Base-by-base conservation (phyloP, 2,797 vertebrate genomes). In the Spinus pinus region DNA sequence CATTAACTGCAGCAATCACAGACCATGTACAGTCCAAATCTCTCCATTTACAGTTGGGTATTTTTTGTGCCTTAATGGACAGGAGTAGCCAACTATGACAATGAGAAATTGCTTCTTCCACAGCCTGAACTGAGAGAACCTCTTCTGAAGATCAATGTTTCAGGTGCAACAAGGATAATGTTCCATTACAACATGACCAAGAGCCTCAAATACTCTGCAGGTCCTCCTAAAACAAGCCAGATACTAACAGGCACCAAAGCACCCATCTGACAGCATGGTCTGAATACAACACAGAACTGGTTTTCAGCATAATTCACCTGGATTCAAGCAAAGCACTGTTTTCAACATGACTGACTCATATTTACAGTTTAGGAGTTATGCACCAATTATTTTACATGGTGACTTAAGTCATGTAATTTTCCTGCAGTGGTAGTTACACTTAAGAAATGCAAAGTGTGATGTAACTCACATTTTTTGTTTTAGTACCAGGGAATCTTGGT, bases 301-400 rank as follows among this genome's bases (percentile, higher is more conserved):
- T 62, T 62, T 58, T 16, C 12, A 21, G 7, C 7, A 24, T 1
- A 31, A 7, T 9, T 53, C 39, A 33, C 11, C 25, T 35, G 7
- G 27, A 65, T 62, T 74, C 30, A 46, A 49, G 31, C 51, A 81
- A 21, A 57, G 24, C 24, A 28, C 21, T 30, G 7, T 4, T 57
- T 65, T 88, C 47, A 84, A 27, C 14, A 11, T 72, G 77, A 90
- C 73, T 65, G 69, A 66, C 58, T 81, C 39, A 60, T 35, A 71
- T 61, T 87, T 88, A 77, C 82, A 56, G 88, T 95, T 91, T 31
- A 88, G 77, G 82, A 90, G 44, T 62, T 89, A 58, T 14, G 23
- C 65, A 81, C 81, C 60, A 90, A 74, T 79, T 93, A 81, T 64
- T 64, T 91, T 21, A 70, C 15, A 46, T 17, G 4, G 17, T 35